These are phyloP conservation scores for Callaeas wilsoni DNA, from an alignment of 2,113 vertebrate species.

Conservation along the genomic window DNA sequence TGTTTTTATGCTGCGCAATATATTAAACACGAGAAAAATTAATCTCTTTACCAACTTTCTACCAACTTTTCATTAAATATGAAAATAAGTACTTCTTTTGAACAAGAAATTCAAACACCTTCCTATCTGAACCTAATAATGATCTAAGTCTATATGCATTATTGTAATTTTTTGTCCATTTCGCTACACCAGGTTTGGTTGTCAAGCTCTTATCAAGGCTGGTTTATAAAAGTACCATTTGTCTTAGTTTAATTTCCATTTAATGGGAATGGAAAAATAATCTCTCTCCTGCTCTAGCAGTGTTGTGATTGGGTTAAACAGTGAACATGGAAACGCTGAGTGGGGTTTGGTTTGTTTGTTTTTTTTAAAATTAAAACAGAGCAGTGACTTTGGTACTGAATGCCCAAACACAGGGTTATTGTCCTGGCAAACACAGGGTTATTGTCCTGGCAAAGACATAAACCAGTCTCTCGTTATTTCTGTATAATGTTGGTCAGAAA, in stretches of 20 bases:
- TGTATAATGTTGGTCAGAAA: background rate
- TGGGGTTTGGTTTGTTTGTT: fast-evolving
- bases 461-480: background rate
- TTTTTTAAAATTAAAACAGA: background rate
- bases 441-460: background rate
- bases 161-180: background rate
- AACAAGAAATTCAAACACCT: background rate
- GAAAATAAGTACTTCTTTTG: background rate
- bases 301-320: background rate
- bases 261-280: background rate
- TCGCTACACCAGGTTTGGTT: background rate
- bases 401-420: background rate
- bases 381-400: background rate
- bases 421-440: background rate
- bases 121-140: background rate
- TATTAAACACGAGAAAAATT: background rate
- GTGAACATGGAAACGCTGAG: background rate
- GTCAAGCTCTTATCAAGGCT: background rate
- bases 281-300: background rate
- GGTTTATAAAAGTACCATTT: background rate
- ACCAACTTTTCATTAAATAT: background rate
- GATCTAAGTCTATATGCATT: background rate
- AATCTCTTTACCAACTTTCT: background rate
- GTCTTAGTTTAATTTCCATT: background rate
- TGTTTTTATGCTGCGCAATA: background rate